Conservation (phyloP, 2,797 vertebrate genomes). For the Poeciliopsis turneri region DNA sequence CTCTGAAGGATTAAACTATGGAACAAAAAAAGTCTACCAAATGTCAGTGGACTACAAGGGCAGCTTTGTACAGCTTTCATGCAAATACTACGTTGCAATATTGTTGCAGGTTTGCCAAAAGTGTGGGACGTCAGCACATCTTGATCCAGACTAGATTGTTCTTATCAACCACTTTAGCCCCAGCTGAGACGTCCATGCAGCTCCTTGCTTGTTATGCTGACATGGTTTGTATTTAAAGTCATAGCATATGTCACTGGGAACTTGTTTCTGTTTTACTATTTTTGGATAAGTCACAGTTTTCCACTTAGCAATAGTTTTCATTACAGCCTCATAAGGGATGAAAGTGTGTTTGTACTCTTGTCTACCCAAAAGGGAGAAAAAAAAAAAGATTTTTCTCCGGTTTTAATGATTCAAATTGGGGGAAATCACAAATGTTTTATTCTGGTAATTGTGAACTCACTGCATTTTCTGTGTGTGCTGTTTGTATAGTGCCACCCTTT, state of each 20-base stretch:
- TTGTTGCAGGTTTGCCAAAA: not conserved
- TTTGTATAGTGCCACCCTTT: not conserved
- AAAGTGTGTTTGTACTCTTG: not conserved
- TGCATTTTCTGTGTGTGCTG: not conserved
- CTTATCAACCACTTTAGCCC: not conserved
- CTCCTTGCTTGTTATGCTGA: not conserved
- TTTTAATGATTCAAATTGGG: not conserved
- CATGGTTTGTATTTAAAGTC: not conserved
- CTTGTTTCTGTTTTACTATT: not conserved
- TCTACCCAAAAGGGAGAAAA: not conserved
- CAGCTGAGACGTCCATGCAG: not conserved
- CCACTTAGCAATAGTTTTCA: not conserved
- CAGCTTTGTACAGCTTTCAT: not conserved
- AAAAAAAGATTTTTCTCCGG: not conserved
- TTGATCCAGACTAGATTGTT: not conserved
- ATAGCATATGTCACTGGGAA: not conserved
- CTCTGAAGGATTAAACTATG: not conserved
- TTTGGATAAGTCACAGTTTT: not conserved
- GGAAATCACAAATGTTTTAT: not conserved
- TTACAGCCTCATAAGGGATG: not conserved
- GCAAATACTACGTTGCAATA: not conserved
- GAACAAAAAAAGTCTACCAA: not conserved
- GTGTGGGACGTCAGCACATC: not conserved
- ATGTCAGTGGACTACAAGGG: not conserved
- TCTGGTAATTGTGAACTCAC: not conserved